Evolutionary conservation across 2,888 invertebrate genomes (phyloP).

Genomic region (Emmelina monodactyla): DNA sequence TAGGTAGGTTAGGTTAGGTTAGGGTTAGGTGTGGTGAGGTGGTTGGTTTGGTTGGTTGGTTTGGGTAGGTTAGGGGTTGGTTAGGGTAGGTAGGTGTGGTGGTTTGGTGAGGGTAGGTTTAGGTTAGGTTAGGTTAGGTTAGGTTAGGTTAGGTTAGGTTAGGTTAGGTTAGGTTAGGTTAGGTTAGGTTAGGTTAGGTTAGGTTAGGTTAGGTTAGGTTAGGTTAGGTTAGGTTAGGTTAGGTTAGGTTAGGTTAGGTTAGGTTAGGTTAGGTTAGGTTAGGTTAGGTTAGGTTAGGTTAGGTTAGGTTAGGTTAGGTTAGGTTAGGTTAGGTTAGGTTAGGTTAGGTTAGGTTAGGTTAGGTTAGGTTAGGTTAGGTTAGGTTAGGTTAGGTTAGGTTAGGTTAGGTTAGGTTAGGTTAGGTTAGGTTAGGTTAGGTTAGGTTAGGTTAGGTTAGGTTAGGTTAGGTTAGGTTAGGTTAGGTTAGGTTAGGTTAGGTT

Average conservation of each 20-base stretch:
- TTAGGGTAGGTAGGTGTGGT: conserved; percentile 12
- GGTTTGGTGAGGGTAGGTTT: background rate
- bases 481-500: conserved; percentile 4
- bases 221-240: conserved; percentile 18
- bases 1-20: too few species aligned
- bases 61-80: conserved; percentile 12
- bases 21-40: conserved; percentile 10
- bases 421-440: conserved; percentile 3
- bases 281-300: conserved; percentile 14
- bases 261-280: conserved; percentile 17
- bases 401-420: conserved; percentile 4
- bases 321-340: conserved; percentile 5
- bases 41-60: conserved; percentile 9
- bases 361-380: conserved; percentile 4
- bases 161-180: conserved; percentile 14
- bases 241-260: conserved; percentile 18
- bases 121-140: too few species aligned
- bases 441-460: conserved; percentile 4
- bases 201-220: conserved; percentile 17
- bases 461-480: conserved; percentile 4
- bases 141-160: conserved; percentile 13
- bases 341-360: conserved; percentile 5
- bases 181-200: conserved; percentile 16
- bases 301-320: conserved; percentile 5
- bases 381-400: conserved; percentile 6